Evolutionary conservation across 2,797 vertebrate species (phyloP).

Genomic region (Hirundo rustica): DNA sequence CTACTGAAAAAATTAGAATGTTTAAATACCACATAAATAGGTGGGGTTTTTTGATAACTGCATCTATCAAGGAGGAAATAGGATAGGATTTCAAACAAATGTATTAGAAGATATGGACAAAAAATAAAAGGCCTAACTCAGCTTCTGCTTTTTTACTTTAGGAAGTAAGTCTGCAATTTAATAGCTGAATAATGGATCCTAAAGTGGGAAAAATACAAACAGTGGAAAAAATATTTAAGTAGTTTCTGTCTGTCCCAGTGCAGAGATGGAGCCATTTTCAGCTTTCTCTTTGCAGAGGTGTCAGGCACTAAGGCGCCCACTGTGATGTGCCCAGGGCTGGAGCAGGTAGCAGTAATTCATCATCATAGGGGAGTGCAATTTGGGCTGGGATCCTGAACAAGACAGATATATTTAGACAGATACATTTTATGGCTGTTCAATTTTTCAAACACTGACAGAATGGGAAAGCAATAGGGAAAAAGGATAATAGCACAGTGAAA

Average conservation of each 20-base stretch:
- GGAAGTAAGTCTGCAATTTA: background rate
- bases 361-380: background rate
- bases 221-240: background rate
- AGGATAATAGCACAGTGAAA: background rate
- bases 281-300: background rate
- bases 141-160: background rate
- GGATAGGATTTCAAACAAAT: background rate
- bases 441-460: background rate
- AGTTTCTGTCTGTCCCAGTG: background rate
- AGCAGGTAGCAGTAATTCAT: background rate
- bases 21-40: background rate
- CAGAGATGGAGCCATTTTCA: background rate
- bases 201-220: background rate
- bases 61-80: background rate
- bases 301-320: background rate
- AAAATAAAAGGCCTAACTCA: background rate
- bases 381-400: background rate
- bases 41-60: accelerated
- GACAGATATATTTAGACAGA: background rate
- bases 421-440: background rate
- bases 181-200: background rate
- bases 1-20: background rate
- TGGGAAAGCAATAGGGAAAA: background rate
- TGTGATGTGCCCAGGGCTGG: background rate
- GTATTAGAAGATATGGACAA: background rate